Base-by-base conservation (phyloP, 2,888 invertebrate genomes). In the Caenorhabditis wallacei region DNA sequence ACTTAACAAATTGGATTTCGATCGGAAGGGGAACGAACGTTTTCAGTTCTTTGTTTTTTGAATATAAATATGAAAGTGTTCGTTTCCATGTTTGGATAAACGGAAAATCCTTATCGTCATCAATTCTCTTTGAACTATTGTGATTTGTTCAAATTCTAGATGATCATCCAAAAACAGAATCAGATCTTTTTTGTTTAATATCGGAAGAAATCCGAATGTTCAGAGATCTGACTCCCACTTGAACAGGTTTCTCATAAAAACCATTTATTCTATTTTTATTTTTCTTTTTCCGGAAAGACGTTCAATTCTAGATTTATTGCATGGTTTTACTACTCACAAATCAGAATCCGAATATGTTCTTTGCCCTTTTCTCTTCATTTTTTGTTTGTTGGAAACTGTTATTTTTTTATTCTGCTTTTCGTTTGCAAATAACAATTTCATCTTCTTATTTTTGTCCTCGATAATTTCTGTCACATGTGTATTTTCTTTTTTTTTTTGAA, bases 1-100 rank as follows among this genome's bases (percentile, higher is more conserved):
- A 26, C 10, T 64, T 30, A 51, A 51, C 64, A 64, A 64, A 64
- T 64, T 64, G 48, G 64, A 64, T 64, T 26, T 64, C 35, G 64
- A 35, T 20, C 51, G 48, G 20, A 18, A 1, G 43, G 0, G 4
- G 26, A 40, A 22, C 20, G 22, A 11, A 35, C 35, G 10, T 35
- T 35, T 35, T 43, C 22, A 24, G 24, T 11, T 24, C 2, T 8
- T n/a, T 24, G 7, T 43, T 11, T 43, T 61, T 43, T 10, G 22
- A 35, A 8, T 13, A 16, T 43, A 16, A 40, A 40, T 22, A 26
- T 57, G 13, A 59, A 40, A 40, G 22, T 24, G 18, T 53, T 13
- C 20, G 53, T 20, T 24, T 13, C 24, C n/a, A 30, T 30, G 24
- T 53, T 53, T 24, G 18, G n/a, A 48, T n/a, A 18, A 48, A n/a